Evolutionary conservation across 1,140 invertebrate genomes (phyloP), one percentile per base, ranked within the genome.

Genomic region (Alviniconcha marisindica): DNA sequence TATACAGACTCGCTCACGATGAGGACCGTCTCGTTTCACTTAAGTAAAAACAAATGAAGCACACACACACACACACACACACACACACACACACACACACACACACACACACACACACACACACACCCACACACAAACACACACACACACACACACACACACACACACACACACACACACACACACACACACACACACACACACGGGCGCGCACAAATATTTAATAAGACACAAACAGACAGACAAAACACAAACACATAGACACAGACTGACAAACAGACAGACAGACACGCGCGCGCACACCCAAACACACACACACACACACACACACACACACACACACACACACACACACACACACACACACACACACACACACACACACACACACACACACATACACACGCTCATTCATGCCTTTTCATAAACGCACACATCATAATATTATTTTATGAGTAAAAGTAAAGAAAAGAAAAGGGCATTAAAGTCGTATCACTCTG

Each of bases 101-200:
- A 60, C 56, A 60, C 56, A n/a, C 56, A 60, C 56, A 60, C 56
- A 60, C 10, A 60, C 56, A 60, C 56, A n/a, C 56, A 14, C 56
- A 60, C 56, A 60, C 56, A 60, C 56, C 7, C 10, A 60, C 10
- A 60, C 24, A 10, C 56, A 60, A 4, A 60, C 56, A 60, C 10
- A 60, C 56, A 60, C 56, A 60, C 56, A 60, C 56, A 60, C 24
- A n/a, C 56, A 60, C 56, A 60, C 56, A 60, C 56, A 60, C 56
- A 60, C 56, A 60, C 56, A 60, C 56, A 60, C 56, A 60, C 56
- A 60, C 56, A 60, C 56, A 60, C 56, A 60, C 56, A 60, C 56
- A 60, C 56, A 60, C 56, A 60, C 56, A 60, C 18, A 60, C 56
- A 60, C 56, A 60, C 56, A 60, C 56, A 60, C 56, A 28, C 24